Base-by-base conservation (phyloP, 37 sponge, comb jelly and placozoan genomes). In the Theonella swinhoei region DNA sequence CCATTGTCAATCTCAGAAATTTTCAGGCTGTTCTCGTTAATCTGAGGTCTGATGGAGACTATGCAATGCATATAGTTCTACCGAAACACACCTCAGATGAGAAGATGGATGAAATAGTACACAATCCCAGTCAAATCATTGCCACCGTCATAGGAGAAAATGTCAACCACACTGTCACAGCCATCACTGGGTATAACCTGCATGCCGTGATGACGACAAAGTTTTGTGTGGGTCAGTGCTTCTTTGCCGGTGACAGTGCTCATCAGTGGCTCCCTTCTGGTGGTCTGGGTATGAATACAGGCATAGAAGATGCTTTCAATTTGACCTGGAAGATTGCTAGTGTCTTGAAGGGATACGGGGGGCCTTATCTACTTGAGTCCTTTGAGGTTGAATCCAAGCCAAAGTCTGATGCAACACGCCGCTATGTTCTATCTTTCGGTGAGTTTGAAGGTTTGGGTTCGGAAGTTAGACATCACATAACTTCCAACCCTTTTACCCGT, bases 221-320 rank as follows among this genome's bases (percentile, higher is more conserved):
- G 72, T 90, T 82, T 62, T 79, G 85, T 28, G 86, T 81, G 20
- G 95, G 91, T 17, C 80, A 81, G 20, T 78, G 85, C 42, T 74
- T 94, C 42, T 72, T 94, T 3, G 87, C 85, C 63, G 95, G 95
- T 24, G 95, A 94, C 78, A 84, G 90, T 35, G 91, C 88, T 29
- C 91, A 94, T 68, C 85, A 85, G 64, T 94, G 95, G 95, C 30
- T 90, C 23, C 95, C 95, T 31, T 88, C 83, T 71, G 95, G 91
- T 28, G 95, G 95, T 8, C 66, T 90, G 30, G 95, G 95, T 19
- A 26, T 94, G 86, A 94, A 94, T 61, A 90, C 95, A 0, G 95
- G 95, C 32, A 42, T 89, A 38, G 67, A 66, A 22, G 95, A 94
- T 78, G 85, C 81, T 17, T 75, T 68, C 22, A 77, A 94, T 67